A percentile compares a stretch with the other conserved stretches of the same genome.
These are phyloP conservation scores for Hydraecia micacea DNA, from an alignment of 2,888 invertebrate genomes.

Conservation along the genomic window DNA sequence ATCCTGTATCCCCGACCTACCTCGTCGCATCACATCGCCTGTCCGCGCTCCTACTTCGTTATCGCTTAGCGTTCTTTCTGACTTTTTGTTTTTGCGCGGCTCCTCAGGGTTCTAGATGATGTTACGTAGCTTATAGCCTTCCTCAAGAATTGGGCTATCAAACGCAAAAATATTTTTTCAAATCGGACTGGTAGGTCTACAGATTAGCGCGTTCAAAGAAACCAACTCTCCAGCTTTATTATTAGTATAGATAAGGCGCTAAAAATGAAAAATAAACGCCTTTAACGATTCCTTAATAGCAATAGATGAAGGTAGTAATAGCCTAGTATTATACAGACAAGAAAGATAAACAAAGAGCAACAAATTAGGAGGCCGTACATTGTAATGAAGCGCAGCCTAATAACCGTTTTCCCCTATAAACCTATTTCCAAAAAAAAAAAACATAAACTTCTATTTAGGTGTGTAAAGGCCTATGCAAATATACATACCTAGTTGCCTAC, in stretches of 20 bases:
- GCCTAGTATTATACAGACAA: conserved; percentile 18
- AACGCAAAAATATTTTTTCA: no score
- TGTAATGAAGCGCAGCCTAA: conserved; percentile 51
- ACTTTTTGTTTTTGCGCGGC: no score
- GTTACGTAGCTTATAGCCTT: no score
- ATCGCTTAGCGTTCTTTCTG: no score
- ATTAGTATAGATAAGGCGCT: no score
- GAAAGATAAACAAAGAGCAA: conserved; percentile 19
- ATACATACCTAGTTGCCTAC: conserved; percentile 18
- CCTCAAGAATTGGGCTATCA: no score
- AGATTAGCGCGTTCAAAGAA: background rate
- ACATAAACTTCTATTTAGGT: conserved; percentile 57
- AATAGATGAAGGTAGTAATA: conserved; percentile 15
- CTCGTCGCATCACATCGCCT: no score
- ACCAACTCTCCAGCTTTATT: background rate
- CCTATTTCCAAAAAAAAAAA: conserved; percentile 59
- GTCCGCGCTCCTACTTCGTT: no score
- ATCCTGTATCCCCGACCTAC: no score
- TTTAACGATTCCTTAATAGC: conserved; percentile 22
- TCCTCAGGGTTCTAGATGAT: no score
- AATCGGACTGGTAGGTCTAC: no score
- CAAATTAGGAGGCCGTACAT: conserved; percentile 44
- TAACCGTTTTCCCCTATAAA: conserved; percentile 57
- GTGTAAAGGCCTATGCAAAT: conserved; percentile 58
- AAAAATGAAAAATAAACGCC: background rate